phyloP scores from a whole-genome alignment of 2,797 vertebrate species.

The Todus mexicanus region DNA sequence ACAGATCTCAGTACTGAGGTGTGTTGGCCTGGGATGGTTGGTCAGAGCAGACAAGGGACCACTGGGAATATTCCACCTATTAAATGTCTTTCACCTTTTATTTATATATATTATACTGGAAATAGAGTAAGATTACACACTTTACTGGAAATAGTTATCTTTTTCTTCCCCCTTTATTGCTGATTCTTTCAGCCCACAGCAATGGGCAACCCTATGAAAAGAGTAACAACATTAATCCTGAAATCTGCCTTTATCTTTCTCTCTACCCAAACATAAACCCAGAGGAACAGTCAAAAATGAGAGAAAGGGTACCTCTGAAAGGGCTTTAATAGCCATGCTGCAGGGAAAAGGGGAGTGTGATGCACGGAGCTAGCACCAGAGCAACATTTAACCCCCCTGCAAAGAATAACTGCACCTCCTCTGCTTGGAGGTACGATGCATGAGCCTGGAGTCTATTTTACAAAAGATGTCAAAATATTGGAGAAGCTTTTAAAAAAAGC shows the following conservation, averaged over 20 bases:
- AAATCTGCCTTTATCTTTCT: neutral
- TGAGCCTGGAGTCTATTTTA: neutral
- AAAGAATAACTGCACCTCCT: neutral
- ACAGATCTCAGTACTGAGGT: neutral
- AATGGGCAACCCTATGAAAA: neutral
- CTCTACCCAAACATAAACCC: neutral
- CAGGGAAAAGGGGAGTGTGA: neutral
- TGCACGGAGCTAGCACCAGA: neutral
- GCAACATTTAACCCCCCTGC: neutral
- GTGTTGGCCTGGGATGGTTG: neutral
- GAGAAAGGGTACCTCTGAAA: neutral
- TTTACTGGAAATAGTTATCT: neutral
- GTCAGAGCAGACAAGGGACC: neutral
- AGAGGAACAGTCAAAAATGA: neutral
- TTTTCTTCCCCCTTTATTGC: fast-evolving
- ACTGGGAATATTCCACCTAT: neutral
- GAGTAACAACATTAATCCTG: neutral
- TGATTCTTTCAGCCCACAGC: neutral
- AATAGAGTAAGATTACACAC: neutral
- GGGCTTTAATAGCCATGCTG: neutral
- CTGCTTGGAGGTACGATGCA: neutral
- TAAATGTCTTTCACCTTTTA: neutral
- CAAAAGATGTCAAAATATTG: neutral
- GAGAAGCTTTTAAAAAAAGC: neutral
- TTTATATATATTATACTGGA: neutral